These are phyloP conservation scores for Plectrocnemia conspersa DNA, from an alignment of 1,140 invertebrate species.

Conservation along the genomic window DNA sequence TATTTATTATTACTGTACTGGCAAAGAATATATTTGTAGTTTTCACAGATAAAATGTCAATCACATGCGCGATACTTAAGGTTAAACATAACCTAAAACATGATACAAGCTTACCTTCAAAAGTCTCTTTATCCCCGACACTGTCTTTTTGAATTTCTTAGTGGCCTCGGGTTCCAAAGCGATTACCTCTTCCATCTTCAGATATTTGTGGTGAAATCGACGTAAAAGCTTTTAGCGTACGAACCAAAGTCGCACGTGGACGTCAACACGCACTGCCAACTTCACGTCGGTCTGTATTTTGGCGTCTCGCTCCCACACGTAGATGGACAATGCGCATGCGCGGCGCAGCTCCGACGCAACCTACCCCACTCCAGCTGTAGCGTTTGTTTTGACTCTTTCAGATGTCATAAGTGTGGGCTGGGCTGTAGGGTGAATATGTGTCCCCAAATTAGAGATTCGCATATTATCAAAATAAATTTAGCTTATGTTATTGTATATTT, in stretches of 20 bases:
- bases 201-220: background rate
- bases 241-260: background rate
- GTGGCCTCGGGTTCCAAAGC: slow-evolving; percentile 46
- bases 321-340: background rate
- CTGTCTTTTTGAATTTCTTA: slow-evolving; percentile 46
- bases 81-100: slow-evolving; percentile 8
- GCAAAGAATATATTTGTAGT: too few species aligned
- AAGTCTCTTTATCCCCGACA: slow-evolving; percentile 47
- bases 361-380: too few species aligned
- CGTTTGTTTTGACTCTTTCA: too few species aligned
- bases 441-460: too few species aligned
- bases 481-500: too few species aligned
- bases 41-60: too few species aligned
- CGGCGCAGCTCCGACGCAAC: too few species aligned
- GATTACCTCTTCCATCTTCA: slow-evolving; percentile 47
- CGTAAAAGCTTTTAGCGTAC: background rate
- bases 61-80: background rate
- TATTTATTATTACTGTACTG: too few species aligned
- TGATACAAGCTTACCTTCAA: slow-evolving; percentile 39
- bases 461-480: too few species aligned
- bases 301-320: background rate
- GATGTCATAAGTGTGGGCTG: too few species aligned
- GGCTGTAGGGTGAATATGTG: too few species aligned
- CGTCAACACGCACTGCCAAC: background rate
- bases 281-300: too few species aligned